These are phyloP conservation scores for Phalacrocorax aristotelis DNA, from an alignment of 2,113 vertebrate species.

Conservation along the genomic window DNA sequence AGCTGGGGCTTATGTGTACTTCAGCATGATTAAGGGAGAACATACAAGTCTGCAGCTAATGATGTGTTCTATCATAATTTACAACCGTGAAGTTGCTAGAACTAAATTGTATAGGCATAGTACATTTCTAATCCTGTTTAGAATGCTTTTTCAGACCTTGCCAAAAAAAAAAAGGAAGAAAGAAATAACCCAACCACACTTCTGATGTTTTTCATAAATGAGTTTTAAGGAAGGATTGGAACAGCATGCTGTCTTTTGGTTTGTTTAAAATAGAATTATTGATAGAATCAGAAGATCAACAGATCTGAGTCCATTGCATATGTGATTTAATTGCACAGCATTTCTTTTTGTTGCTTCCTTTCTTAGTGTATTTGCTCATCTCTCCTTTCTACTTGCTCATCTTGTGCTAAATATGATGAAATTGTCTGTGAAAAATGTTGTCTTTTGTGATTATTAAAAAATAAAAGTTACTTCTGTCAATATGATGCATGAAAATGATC, in stretches of 20 bases:
- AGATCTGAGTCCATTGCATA: background rate
- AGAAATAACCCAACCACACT: background rate
- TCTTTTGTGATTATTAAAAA: background rate
- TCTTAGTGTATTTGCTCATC: background rate
- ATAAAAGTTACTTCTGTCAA: slow-evolving; percentile 17
- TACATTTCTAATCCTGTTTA: slow-evolving; percentile 70
- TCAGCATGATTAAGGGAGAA: slow-evolving; percentile 72
- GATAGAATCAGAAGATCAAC: background rate
- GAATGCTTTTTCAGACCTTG: slow-evolving; percentile 11
- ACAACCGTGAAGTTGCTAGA: slow-evolving; percentile 73
- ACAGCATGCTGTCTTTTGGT: background rate
- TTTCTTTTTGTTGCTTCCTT: background rate
- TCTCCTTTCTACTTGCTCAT: background rate
- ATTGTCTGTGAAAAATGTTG: background rate
- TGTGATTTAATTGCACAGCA: background rate
- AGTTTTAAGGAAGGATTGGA: background rate
- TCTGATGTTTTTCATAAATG: background rate
- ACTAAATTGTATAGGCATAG: slow-evolving; percentile 65
- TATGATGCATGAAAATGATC: background rate
- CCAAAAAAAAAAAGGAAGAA: background rate
- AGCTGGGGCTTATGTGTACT: slow-evolving; percentile 82
- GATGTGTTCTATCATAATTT: slow-evolving; percentile 82
- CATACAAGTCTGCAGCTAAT: slow-evolving; percentile 73
- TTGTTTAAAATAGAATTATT: background rate
- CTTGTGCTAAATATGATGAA: background rate